Percentiles rank a stretch among this genome's conserved stretches.
These are phyloP conservation scores for Genyomyrus donnyi DNA, from an alignment of 2,113 vertebrate genomes.

Conservation along the genomic window DNA sequence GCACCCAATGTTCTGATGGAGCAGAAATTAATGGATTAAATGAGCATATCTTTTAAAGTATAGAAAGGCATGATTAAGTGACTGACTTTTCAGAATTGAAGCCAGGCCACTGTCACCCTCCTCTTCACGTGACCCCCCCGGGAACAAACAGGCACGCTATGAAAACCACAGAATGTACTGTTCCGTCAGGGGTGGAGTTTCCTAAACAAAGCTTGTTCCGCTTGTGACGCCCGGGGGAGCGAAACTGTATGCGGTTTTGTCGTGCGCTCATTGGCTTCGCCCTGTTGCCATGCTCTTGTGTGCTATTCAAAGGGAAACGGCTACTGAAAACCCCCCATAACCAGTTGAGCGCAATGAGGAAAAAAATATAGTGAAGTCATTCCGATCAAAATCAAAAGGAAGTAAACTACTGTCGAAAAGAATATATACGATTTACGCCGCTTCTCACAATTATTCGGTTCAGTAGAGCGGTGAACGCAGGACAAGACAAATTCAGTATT, in stretches of 20 bases:
- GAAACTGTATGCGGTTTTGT: neutral
- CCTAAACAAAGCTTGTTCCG: neutral
- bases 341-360: neutral
- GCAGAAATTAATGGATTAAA: neutral
- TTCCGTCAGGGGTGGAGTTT: neutral
- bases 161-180: slow-evolving; percentile 6
- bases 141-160: neutral
- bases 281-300: neutral
- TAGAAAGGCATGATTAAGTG: neutral
- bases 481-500: neutral
- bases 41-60: neutral
- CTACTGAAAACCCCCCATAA: neutral
- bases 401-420: neutral
- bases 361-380: neutral
- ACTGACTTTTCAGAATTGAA: neutral
- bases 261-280: neutral
- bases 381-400: neutral
- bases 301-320: neutral
- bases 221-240: neutral
- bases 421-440: neutral
- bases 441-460: neutral
- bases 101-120: neutral
- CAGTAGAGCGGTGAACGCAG: neutral
- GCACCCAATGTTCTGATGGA: slow-evolving; percentile 11
- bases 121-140: neutral